Base-by-base conservation (phyloP, 2,888 invertebrate genomes). In the Trachelus tabidus region DNA sequence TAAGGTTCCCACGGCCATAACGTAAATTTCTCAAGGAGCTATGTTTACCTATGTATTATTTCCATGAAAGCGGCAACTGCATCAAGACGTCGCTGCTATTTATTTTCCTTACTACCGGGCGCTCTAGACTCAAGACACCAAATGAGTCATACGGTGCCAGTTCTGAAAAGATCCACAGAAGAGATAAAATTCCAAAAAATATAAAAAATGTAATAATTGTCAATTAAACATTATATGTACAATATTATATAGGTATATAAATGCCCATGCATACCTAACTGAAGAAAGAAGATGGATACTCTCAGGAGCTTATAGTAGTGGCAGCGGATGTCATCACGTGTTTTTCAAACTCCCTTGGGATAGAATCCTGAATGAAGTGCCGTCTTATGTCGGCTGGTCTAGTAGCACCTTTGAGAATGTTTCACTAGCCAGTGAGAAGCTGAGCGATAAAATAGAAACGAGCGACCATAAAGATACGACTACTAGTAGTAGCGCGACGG, bases 1-100 rank as follows among this genome's bases (percentile, higher is more conserved):
- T 83, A 82, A 82, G 82, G 80, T 78, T 79, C 81, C 80, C 85
- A 79, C 80, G 83, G 85, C 81, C 81, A 79, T 80, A 74, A 81
- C 78, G 83, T 81, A 80, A 82, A 83, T 84, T 83, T 34, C 68
- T 79, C 79, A 75, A 69, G 78, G 79, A 76, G 77, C 81, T 73
- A 75, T 79, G 79, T 81, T 81, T 80, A 83, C 79, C 31, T 81
- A 82, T 81, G 76, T 73, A 75, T 75, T 77, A 76, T 79, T 81
- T 73, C 69, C 74, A 73, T 30, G 56, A 77, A 68, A 75, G 40
- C 74, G 71, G 33, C 71, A 34, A 34, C 33, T 34, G 71, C 71
- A 71, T 71, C 71, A 34, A 33, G 71, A 33, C 34, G 31, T 71
- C 71, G 31, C 12, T 71, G 33, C 34, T 71, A 71, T 71, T 71